These are phyloP conservation scores for Leptarthrus brevirostris DNA, from an alignment of 2,888 invertebrate genomes.

Conservation along the genomic window DNA sequence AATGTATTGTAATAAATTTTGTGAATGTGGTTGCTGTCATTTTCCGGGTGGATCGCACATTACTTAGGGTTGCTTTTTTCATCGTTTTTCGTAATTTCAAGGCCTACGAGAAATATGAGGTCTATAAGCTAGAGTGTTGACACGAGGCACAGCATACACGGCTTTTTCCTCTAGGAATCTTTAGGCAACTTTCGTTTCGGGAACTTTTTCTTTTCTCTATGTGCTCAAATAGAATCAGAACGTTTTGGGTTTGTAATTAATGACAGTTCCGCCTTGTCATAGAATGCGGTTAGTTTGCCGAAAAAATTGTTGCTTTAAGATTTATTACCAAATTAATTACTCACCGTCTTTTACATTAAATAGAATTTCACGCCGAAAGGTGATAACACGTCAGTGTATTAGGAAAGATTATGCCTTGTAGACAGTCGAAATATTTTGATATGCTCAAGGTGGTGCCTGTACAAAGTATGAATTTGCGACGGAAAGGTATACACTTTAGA, in stretches of 20 bases:
- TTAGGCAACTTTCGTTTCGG: slow-evolving; percentile 17
- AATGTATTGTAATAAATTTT: slow-evolving; percentile 43
- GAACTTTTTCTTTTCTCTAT: slow-evolving; percentile 3
- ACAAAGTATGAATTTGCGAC: no score
- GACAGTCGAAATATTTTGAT: no score
- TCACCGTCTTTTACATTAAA: neutral
- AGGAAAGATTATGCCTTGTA: no score
- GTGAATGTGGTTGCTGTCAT: slow-evolving; percentile 37
- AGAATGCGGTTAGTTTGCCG: slow-evolving; percentile 21
- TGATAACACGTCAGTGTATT: no score
- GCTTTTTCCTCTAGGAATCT: slow-evolving; percentile 16
- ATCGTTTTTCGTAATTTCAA: neutral
- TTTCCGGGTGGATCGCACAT: slow-evolving; percentile 40
- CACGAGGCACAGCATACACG: no score
- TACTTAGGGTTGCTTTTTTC: slow-evolving; percentile 23
- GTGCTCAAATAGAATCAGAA: slow-evolving; percentile 21
- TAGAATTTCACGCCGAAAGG: no score
- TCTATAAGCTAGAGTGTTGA: slow-evolving; percentile 15
- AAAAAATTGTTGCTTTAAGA: slow-evolving; percentile 35
- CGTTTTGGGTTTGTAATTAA: slow-evolving; percentile 21
- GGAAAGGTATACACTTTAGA: no score
- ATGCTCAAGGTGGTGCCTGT: no score
- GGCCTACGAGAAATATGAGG: slow-evolving; percentile 21
- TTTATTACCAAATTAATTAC: slow-evolving; percentile 34
- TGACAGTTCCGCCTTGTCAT: slow-evolving; percentile 34